Percentiles rank a stretch among this genome's conserved stretches.
These are phyloP conservation scores for Chaetorhynchus papuensis DNA, from an alignment of 2,113 vertebrate genomes.

Conservation along the genomic window DNA sequence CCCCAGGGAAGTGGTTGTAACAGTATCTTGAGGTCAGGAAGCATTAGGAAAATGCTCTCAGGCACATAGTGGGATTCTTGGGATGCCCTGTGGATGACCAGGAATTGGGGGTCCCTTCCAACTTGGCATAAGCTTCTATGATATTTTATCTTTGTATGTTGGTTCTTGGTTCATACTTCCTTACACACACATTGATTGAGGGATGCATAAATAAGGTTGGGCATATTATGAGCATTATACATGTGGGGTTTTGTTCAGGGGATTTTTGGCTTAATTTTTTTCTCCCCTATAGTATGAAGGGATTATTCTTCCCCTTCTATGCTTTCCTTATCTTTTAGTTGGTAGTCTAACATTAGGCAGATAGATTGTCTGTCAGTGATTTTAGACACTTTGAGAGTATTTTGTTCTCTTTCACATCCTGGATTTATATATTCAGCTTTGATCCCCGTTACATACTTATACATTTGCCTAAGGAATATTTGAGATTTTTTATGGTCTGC, in stretches of 20 bases:
- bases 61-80: too few species aligned
- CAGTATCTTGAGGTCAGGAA: background rate
- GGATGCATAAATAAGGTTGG: background rate
- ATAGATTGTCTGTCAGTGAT: background rate
- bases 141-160: background rate
- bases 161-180: background rate
- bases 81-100: background rate
- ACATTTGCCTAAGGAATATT: background rate
- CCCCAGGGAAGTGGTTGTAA: background rate
- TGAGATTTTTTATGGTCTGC: background rate
- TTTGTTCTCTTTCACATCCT: background rate
- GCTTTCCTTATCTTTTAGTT: background rate
- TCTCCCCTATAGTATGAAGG: background rate
- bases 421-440: background rate
- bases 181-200: background rate
- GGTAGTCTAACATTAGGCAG: background rate
- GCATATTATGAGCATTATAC: background rate
- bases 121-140: rapidly evolving
- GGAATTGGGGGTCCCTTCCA: background rate
- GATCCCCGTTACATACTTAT: background rate
- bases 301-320: background rate
- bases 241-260: background rate
- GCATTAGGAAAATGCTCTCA: too few species aligned
- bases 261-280: background rate
- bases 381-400: background rate